Percentiles rank a stretch among this genome's conserved stretches.
Conservation (phyloP, 2,888 invertebrate genomes). For the Scaptodrosophila latifasciaeformis region DNA sequence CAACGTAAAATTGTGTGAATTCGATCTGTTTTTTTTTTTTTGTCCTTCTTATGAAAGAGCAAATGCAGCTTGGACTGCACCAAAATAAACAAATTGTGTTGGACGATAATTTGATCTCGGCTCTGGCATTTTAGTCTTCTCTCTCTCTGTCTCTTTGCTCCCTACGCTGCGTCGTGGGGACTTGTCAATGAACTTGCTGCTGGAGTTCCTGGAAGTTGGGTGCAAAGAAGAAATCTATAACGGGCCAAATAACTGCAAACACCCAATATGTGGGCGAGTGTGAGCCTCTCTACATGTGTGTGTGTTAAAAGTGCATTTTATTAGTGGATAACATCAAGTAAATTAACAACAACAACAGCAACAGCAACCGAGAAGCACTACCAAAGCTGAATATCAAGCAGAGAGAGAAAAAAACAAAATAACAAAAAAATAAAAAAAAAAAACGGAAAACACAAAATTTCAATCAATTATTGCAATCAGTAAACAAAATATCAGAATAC, state of each 20-base stretch:
- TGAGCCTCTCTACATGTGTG: neutral
- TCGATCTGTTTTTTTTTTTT: too few relatives aligned
- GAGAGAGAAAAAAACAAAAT: neutral
- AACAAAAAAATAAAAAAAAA: too few relatives aligned
- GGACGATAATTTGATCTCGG: neutral
- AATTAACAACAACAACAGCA: neutral
- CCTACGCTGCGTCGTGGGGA: too few relatives aligned
- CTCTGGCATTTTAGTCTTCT: neutral
- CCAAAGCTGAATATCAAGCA: neutral
- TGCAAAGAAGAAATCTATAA: neutral
- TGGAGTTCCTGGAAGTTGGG: too few relatives aligned
- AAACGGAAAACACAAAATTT: too few relatives aligned
- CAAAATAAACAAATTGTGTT: neutral
- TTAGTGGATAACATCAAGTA: neutral
- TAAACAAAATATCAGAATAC: slow-evolving; percentile 7
- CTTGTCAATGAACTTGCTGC: neutral
- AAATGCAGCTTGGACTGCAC: too few relatives aligned
- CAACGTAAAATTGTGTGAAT: neutral
- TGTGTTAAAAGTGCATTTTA: slow-evolving; percentile 2
- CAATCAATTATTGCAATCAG: slow-evolving; percentile 4
- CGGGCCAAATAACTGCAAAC: slow-evolving; percentile 3
- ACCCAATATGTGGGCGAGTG: neutral
- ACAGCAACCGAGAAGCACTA: neutral
- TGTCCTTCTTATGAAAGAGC: too few relatives aligned
- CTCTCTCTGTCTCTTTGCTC: neutral